phyloP scores from a whole-genome alignment of 2,888 invertebrate species.

The Pasiphila rectangulata region DNA sequence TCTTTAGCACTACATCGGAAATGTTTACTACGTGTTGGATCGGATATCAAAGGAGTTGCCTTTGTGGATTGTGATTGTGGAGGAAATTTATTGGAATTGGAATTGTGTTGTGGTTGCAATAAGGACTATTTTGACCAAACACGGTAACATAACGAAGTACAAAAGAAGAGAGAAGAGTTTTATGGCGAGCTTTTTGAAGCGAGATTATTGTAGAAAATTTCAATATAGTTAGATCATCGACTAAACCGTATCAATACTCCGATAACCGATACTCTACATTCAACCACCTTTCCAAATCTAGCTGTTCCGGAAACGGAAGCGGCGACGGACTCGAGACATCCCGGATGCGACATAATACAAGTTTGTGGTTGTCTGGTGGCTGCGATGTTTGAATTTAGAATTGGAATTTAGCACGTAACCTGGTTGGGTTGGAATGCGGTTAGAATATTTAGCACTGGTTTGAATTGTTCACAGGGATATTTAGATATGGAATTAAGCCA shows the following conservation, averaged over 20 bases:
- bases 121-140: too few relatives aligned
- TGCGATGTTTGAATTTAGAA: neutral
- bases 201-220: neutral
- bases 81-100: neutral
- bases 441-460: neutral
- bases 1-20: conserved; percentile 23
- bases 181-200: neutral
- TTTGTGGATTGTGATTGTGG: conserved; percentile 5
- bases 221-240: too few relatives aligned
- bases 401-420: conserved; percentile 2
- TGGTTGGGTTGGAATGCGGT: neutral
- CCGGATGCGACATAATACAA: conserved; percentile 3
- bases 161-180: neutral
- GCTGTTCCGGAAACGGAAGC: conserved; percentile 2
- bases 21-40: conserved; percentile 18
- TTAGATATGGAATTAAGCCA: too few relatives aligned
- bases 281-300: neutral
- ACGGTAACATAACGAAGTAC: too few relatives aligned
- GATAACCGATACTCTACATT: neutral
- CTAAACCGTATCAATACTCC: neutral
- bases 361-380: conserved; percentile 2
- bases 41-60: conserved; percentile 4
- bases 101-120: too few relatives aligned
- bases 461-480: too few relatives aligned
- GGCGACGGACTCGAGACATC: conserved; percentile 2